These are phyloP conservation scores for Enteromius fasciolatus DNA, from an alignment of 2,797 vertebrate genomes.

Conservation along the genomic window DNA sequence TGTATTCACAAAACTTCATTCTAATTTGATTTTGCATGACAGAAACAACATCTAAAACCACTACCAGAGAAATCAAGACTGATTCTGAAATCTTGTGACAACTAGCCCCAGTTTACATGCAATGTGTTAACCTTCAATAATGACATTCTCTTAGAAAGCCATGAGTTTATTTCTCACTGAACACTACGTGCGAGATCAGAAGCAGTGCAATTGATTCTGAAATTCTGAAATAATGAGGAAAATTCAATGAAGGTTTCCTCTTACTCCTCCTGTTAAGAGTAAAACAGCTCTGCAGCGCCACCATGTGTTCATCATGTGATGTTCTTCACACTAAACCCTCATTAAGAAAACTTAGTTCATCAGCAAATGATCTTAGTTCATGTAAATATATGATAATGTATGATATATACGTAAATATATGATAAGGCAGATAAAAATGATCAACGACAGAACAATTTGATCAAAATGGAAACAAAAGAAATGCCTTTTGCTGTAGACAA, in stretches of 20 bases:
- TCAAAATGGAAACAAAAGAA: background rate
- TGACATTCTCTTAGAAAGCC: background rate
- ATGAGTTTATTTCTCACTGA: background rate
- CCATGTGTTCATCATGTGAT: slow-evolving; percentile 68
- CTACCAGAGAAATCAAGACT: background rate
- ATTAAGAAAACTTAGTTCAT: background rate
- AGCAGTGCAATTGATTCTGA: background rate
- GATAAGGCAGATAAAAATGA: background rate
- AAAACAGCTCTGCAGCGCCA: slow-evolving; percentile 73
- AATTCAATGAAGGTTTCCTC: background rate
- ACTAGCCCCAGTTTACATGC: background rate
- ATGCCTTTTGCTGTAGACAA: background rate
- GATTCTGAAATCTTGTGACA: background rate
- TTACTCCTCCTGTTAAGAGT: slow-evolving; percentile 7
- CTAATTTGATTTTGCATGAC: too few relatives aligned
- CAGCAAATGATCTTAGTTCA: background rate
- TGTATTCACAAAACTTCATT: background rate
- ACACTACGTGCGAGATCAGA: background rate
- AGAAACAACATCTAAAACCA: too few relatives aligned
- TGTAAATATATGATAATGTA: background rate
- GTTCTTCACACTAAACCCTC: too few relatives aligned
- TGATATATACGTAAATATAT: too few relatives aligned
- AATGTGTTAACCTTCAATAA: background rate
- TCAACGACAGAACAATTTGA: background rate
- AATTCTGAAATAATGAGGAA: background rate